Conservation (phyloP, 1,140 invertebrate species). For the Contarinia nasturtii region DNA sequence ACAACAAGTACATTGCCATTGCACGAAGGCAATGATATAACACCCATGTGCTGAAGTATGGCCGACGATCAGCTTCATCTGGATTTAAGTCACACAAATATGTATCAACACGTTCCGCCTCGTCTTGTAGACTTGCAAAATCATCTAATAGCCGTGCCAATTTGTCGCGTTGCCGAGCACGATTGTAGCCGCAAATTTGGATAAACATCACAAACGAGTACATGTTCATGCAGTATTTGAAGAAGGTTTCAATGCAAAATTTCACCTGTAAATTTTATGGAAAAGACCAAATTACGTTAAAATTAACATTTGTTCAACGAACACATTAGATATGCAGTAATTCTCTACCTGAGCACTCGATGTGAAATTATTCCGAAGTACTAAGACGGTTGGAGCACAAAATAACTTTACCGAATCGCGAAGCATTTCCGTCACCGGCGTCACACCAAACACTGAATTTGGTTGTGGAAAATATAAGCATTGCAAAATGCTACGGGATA, state of each 20-base stretch:
- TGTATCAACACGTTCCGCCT: slow-evolving; percentile 84
- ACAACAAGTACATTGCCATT: slow-evolving; percentile 89
- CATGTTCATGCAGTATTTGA: slow-evolving; percentile 54
- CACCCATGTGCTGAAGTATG: slow-evolving; percentile 90
- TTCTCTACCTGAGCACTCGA: slow-evolving; percentile 44
- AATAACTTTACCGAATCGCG: slow-evolving; percentile 70
- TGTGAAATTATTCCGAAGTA: slow-evolving; percentile 40
- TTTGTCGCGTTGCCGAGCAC: slow-evolving; percentile 85
- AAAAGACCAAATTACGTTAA: neutral
- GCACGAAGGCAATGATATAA: slow-evolving; percentile 86
- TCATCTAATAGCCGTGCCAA: slow-evolving; percentile 78
- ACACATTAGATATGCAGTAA: no score
- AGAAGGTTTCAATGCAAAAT: slow-evolving; percentile 76
- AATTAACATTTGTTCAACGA: no score
- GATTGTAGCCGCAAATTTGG: slow-evolving; percentile 86
- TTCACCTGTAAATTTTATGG: slow-evolving; percentile 33
- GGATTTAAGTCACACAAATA: slow-evolving; percentile 52
- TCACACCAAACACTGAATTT: slow-evolving; percentile 26
- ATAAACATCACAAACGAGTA: slow-evolving; percentile 70
- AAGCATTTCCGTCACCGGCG: slow-evolving; percentile 57
- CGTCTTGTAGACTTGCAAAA: slow-evolving; percentile 80
- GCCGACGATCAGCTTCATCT: slow-evolving; percentile 47
- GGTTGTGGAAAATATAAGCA: slow-evolving; percentile 47
- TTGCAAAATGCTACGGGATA: slow-evolving; percentile 84
- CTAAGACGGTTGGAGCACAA: slow-evolving; percentile 69